Evolutionary conservation across 2,888 invertebrate genomes (phyloP), one percentile per base, ranked within the genome.

Genomic region (Dryadula phaetusa): DNA sequence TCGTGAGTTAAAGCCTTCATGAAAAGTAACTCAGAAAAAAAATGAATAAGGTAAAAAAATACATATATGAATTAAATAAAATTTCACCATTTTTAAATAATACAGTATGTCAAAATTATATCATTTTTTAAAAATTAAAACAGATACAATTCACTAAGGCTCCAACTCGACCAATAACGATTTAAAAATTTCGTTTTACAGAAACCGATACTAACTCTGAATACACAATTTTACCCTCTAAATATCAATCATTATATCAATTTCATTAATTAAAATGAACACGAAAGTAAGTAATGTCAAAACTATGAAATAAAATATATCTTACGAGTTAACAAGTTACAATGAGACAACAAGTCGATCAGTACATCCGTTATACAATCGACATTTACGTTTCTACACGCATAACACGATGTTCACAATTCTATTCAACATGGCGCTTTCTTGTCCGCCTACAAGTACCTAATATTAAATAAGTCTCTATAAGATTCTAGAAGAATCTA

Each of bases 341-440:
- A 22, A 22, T 56, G 20, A 56, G 37, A 22, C 37, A 56, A 56
- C 37, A 56, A 56, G 22, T 40, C 37, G 37, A 56, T 56, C 14
- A 22, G 22, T 37, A 34, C 22, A n/a, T 56, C n/a, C 14, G 14
- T 37, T 37, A 37, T n/a, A 34, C 54, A 37, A 49, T 54, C 54
- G 37, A 37, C 20, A 34, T 54, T 49, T 49, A 49, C 49, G 49
- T 49, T 49, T 49, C 49, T 7, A 2, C 49, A 49, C 37, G 54
- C 54, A 54, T 49, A 49, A 49, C 34, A 54, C 20, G 37, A 37
- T 54, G 20, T 7, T 10, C 20, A n/a, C 37, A 54, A 37, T 1
- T 14, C 20, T 37, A 34, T 8, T 34, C 7, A 34, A 22, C 14
- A 37, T 22, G 34, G 54, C 16, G 53, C 14, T 16, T n/a, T n/a